Conservation (phyloP, 2,113 vertebrate species). For the Nymphicus hollandicus region DNA sequence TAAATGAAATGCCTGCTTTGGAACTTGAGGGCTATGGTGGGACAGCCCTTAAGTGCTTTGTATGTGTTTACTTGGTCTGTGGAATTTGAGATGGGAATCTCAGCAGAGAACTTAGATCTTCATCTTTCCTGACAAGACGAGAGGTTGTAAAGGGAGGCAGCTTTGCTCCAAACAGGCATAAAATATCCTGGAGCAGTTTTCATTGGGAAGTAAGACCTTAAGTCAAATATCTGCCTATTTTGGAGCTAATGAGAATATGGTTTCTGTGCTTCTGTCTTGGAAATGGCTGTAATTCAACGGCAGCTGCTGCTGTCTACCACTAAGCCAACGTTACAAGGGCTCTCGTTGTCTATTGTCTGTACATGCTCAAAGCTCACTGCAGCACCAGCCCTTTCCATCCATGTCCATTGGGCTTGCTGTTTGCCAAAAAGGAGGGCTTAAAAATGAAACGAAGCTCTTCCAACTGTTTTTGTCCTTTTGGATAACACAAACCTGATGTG, state of each 20-base stretch:
- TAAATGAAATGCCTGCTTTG: background rate
- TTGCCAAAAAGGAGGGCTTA: background rate
- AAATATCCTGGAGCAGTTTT: background rate
- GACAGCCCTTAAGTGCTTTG: background rate
- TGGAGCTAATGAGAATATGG: background rate
- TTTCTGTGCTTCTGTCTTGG: slow-evolving; percentile 17
- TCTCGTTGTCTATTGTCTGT: background rate
- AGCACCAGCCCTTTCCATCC: background rate
- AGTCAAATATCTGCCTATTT: background rate
- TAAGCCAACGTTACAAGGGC: background rate
- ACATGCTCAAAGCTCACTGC: background rate
- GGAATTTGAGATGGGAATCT: background rate
- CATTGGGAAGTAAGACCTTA: background rate
- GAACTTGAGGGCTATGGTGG: background rate
- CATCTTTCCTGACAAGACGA: background rate
- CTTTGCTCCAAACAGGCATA: background rate
- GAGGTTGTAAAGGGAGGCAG: background rate
- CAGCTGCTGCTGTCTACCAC: slow-evolving; percentile 6
- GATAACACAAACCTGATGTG: background rate
- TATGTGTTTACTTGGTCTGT: background rate
- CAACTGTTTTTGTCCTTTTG: background rate
- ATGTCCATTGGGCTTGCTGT: background rate
- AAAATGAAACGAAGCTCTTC: background rate
- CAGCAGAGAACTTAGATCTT: background rate
- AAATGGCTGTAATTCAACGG: background rate